Evolutionary conservation across 2,888 invertebrate genomes (phyloP).

Genomic region (Elysia crispata): DNA sequence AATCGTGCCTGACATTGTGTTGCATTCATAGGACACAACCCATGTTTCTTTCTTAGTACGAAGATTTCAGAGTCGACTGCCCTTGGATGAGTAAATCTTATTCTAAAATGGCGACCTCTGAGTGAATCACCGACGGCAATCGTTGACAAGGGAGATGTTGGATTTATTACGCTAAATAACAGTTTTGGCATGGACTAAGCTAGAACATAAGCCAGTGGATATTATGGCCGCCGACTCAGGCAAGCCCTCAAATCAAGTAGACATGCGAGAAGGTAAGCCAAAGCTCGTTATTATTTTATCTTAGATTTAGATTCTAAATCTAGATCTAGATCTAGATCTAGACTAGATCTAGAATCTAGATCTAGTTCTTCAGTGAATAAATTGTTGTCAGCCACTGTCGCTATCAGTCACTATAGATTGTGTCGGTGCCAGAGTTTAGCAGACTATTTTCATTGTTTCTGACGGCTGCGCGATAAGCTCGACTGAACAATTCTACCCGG

Average conservation of each 20-base stretch:
- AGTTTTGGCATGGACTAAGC: background rate
- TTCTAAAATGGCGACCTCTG: slow-evolving; percentile 35
- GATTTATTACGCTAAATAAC: background rate
- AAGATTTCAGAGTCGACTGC: slow-evolving; percentile 9
- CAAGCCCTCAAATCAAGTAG: slow-evolving; percentile 40
- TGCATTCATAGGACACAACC: too few relatives aligned
- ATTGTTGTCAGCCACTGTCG: slow-evolving; percentile 34
- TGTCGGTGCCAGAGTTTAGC: too few relatives aligned
- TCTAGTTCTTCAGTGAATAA: too few relatives aligned
- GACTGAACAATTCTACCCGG: too few relatives aligned
- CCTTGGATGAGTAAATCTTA: slow-evolving; percentile 18
- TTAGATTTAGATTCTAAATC: too few relatives aligned
- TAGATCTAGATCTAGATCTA: too few relatives aligned
- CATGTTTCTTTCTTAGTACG: background rate
- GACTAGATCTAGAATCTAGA: slow-evolving; percentile 12
- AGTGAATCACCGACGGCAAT: slow-evolving; percentile 21
- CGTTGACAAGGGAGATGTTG: background rate
- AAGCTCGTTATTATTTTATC: too few relatives aligned
- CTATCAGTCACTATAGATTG: slow-evolving; percentile 35
- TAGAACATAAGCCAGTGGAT: background rate
- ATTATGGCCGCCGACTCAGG: slow-evolving; percentile 46
- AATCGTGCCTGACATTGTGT: too few relatives aligned
- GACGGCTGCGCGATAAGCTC: too few relatives aligned
- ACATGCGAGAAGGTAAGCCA: slow-evolving; percentile 45
- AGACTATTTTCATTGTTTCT: too few relatives aligned